A percentile compares a stretch with the other conserved stretches of the same genome.
Conservation (phyloP, 2,888 invertebrate genomes). For the Achlya flavicornis region DNA sequence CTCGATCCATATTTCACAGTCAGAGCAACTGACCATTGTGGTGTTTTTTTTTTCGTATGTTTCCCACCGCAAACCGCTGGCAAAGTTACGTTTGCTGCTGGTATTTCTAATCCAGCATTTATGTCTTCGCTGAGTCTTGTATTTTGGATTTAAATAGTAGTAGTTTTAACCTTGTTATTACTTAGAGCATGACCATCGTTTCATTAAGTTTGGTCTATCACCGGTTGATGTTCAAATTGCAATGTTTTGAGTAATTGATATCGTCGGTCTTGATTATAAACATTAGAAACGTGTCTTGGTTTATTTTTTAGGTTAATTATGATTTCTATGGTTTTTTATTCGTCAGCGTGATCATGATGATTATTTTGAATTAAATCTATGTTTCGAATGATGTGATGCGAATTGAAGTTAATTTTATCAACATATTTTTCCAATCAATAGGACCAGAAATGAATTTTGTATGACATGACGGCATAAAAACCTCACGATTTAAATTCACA, state of each 20-base stretch:
- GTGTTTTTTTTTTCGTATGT: constrained; percentile 32
- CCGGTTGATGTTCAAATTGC: constrained; percentile 15
- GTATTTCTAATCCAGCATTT: constrained; percentile 17
- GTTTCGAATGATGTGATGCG: background rate
- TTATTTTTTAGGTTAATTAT: background rate
- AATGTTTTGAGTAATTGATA: constrained; percentile 27
- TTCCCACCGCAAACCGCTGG: constrained; percentile 30
- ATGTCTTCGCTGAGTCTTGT: constrained; percentile 4
- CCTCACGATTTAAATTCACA: background rate
- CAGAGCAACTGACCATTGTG: constrained; percentile 23
- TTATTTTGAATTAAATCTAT: background rate
- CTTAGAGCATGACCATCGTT: constrained; percentile 43
- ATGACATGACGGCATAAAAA: background rate
- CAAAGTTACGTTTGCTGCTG: constrained; percentile 23
- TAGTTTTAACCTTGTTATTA: constrained; percentile 27
- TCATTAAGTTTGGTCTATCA: constrained; percentile 36
- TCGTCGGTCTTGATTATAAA: constrained; percentile 13
- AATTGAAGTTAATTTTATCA: background rate
- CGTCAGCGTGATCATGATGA: background rate
- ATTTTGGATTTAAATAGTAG: constrained; percentile 3
- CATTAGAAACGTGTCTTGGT: background rate
- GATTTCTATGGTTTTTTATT: background rate
- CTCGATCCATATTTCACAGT: constrained; percentile 42
- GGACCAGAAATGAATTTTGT: background rate
- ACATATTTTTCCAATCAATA: background rate